A percentile compares a stretch with the other conserved stretches of the same genome.
phyloP scores from a whole-genome alignment of 2,797 vertebrate species.

The Lophura swinhoii region DNA sequence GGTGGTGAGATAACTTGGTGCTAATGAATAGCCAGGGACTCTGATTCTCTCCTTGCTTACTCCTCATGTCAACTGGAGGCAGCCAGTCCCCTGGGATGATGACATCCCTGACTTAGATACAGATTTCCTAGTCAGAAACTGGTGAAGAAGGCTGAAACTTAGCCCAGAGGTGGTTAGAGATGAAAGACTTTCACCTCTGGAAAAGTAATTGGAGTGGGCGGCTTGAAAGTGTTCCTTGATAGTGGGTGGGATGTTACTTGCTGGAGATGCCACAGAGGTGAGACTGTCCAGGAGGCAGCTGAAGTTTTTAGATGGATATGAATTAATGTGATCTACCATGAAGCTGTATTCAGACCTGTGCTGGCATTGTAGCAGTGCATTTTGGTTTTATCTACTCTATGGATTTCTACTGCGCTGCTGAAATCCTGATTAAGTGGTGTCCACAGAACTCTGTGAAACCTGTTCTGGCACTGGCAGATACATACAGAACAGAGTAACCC shows the following conservation, averaged over 20 bases:
- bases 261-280: background rate
- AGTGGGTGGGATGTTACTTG: background rate
- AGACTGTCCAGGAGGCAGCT: background rate
- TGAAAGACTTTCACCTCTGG: background rate
- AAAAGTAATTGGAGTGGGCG: background rate
- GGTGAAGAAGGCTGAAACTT: background rate
- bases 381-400: background rate
- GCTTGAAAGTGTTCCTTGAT: background rate
- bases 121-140: background rate
- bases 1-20: background rate
- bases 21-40: fast-evolving
- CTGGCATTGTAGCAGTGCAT: background rate
- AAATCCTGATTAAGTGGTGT: background rate
- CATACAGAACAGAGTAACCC: slow-evolving; percentile 33
- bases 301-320: background rate
- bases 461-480: slow-evolving; percentile 64
- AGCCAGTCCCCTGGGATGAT: fast-evolving
- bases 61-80: background rate
- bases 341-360: background rate
- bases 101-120: background rate
- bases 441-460: slow-evolving; percentile 9
- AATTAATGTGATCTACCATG: background rate
- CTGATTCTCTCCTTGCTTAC: background rate
- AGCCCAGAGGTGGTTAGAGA: background rate
- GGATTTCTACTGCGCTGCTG: background rate